Conservation (phyloP, 2,113 vertebrate genomes). For the Brienomyrus longianalis region DNA sequence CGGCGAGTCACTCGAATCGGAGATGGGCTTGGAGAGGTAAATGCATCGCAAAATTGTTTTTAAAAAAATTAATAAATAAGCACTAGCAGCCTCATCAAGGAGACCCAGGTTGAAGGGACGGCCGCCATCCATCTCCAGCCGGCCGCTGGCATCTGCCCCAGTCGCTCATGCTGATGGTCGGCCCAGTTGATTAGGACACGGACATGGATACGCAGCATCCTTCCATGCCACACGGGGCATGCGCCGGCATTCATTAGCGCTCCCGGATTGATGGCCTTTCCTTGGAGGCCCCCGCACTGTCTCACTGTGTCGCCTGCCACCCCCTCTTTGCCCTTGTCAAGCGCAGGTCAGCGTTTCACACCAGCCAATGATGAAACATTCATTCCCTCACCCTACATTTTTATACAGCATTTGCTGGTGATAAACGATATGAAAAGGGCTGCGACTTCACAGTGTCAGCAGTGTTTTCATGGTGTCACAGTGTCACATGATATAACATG, state of each 20-base stretch:
- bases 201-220: constrained; percentile 33
- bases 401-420: constrained; percentile 22
- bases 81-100: constrained; percentile 44
- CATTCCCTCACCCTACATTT: constrained; percentile 31
- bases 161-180: constrained; percentile 28
- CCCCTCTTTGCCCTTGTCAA: constrained; percentile 41
- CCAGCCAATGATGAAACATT: constrained; percentile 29
- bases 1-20: constrained; percentile 43
- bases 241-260: constrained; percentile 46
- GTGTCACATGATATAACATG: constrained; percentile 10
- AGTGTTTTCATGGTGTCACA: not conserved
- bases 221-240: constrained; percentile 38
- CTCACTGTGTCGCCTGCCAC: constrained; percentile 31
- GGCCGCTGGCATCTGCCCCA: constrained; percentile 35
- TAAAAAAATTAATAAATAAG: constrained; percentile 43
- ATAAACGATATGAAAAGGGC: not conserved
- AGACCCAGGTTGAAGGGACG: constrained; percentile 56
- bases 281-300: constrained; percentile 37
- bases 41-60: constrained; percentile 23
- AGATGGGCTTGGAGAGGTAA: constrained; percentile 42
- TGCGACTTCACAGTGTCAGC: constrained; percentile 6
- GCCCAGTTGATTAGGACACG: constrained; percentile 33
- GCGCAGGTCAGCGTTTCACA: constrained; percentile 35
- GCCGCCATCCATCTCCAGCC: constrained; percentile 51
- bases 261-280: constrained; percentile 45